Evolutionary conservation across 1,140 invertebrate genomes (phyloP).

Genomic region (Ectropis grisescens): DNA sequence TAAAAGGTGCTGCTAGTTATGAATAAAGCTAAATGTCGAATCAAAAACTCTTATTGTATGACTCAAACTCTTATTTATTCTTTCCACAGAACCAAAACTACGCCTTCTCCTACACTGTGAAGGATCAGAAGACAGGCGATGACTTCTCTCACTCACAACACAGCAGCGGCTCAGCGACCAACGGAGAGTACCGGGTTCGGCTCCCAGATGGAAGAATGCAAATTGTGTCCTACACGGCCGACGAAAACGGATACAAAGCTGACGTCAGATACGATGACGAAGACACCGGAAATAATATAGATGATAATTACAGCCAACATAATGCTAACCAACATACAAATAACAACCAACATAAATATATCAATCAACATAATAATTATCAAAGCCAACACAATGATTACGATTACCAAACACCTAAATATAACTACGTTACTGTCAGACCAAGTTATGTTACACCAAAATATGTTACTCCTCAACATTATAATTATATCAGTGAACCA

Average conservation of each 20-base stretch:
- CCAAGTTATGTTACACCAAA: too few relatives aligned
- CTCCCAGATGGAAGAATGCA: constrained; percentile 82
- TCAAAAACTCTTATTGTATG: too few relatives aligned
- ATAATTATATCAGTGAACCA: too few relatives aligned
- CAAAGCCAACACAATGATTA: too few relatives aligned
- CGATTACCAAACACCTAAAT: too few relatives aligned
- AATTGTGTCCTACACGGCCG: constrained; percentile 72
- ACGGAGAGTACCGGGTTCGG: constrained; percentile 80
- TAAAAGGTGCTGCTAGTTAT: too few relatives aligned
- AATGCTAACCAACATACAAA: constrained; percentile 13
- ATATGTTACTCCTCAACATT: too few relatives aligned
- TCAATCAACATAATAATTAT: constrained; percentile 14
- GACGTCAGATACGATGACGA: constrained; percentile 68
- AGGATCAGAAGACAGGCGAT: constrained; percentile 68
- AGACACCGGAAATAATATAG: constrained; percentile 14
- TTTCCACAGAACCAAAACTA: constrained; percentile 70
- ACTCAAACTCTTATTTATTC: too few relatives aligned
- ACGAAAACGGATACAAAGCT: constrained; percentile 71
- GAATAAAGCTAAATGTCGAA: too few relatives aligned
- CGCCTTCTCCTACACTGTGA: constrained; percentile 70
- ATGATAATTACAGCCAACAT: constrained; percentile 11
- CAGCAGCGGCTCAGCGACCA: constrained; percentile 62
- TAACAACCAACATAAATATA: constrained; percentile 6
- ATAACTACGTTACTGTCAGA: too few relatives aligned
- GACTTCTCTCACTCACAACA: constrained; percentile 72